Conservation (phyloP, 2,797 vertebrate genomes). For the Hypotaenidia okinawae region DNA sequence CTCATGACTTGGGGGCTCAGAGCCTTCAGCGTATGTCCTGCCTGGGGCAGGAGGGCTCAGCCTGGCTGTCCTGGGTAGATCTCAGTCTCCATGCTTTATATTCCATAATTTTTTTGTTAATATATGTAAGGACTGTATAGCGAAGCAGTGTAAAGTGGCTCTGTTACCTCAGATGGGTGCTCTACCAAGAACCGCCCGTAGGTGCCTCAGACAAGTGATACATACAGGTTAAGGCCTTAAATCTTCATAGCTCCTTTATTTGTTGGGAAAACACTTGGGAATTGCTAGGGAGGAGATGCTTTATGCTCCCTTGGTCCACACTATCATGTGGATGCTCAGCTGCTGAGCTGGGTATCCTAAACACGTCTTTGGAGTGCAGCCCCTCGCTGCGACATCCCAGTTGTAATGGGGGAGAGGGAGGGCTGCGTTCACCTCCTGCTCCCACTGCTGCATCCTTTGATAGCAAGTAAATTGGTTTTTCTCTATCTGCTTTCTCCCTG, state of each 20-base stretch:
- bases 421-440: not conserved
- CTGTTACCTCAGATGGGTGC: not conserved
- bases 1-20: accelerated
- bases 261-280: not conserved
- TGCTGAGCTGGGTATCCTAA: not conserved
- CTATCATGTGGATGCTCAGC: not conserved
- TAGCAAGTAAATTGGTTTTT: not conserved
- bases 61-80: not conserved
- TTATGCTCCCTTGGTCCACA: not conserved
- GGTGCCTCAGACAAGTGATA: not conserved
- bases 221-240: not conserved
- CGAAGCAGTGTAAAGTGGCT: not conserved
- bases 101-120: not conserved
- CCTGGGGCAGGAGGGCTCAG: not conserved
- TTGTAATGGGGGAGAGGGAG: not conserved
- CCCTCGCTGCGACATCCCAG: accelerated
- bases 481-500: not conserved
- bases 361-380: accelerated
- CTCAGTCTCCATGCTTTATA: not conserved
- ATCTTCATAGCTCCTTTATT: not conserved
- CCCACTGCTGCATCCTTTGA: not conserved
- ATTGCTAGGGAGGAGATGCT: not conserved
- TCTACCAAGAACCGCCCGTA: not conserved
- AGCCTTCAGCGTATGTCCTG: accelerated
- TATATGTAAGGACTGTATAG: not conserved